These are phyloP conservation scores for Lanius collurio DNA, from an alignment of 2,113 vertebrate genomes.

Conservation along the genomic window DNA sequence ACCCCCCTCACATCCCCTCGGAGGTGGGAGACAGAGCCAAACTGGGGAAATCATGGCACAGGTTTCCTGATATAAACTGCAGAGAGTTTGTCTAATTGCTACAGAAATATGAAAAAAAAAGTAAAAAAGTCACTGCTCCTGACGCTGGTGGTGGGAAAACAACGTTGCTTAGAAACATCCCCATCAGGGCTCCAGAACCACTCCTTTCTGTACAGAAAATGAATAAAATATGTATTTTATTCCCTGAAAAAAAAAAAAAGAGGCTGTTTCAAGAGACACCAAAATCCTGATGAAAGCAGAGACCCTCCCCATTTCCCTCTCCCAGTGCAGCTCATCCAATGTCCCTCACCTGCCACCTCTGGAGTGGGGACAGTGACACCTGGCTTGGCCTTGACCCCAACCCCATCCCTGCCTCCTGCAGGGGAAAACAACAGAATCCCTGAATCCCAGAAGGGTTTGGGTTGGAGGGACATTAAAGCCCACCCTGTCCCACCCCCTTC, in stretches of 20 bases:
- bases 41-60: neutral
- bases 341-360: neutral
- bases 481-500: rapidly evolving
- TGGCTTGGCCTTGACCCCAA: neutral
- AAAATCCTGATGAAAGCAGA: neutral
- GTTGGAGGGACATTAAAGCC: neutral
- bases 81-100: neutral
- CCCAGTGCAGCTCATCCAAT: rapidly evolving
- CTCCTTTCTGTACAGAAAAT: conserved; percentile 29
- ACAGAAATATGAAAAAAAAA: neutral
- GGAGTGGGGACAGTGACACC: neutral
- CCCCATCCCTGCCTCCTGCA: neutral
- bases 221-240: conserved; percentile 39
- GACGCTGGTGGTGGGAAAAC: conserved; percentile 37
- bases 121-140: neutral
- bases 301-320: neutral
- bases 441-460: neutral
- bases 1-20: neutral
- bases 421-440: neutral
- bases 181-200: conserved; percentile 19
- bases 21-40: neutral
- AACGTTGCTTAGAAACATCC: conserved; percentile 66
- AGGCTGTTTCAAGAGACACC: neutral
- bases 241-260: neutral
- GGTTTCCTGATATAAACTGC: neutral